A percentile compares a stretch with the other conserved stretches of the same genome.
phyloP scores from a whole-genome alignment of 2,113 vertebrate species.

The Ivindomyrus marchei region DNA sequence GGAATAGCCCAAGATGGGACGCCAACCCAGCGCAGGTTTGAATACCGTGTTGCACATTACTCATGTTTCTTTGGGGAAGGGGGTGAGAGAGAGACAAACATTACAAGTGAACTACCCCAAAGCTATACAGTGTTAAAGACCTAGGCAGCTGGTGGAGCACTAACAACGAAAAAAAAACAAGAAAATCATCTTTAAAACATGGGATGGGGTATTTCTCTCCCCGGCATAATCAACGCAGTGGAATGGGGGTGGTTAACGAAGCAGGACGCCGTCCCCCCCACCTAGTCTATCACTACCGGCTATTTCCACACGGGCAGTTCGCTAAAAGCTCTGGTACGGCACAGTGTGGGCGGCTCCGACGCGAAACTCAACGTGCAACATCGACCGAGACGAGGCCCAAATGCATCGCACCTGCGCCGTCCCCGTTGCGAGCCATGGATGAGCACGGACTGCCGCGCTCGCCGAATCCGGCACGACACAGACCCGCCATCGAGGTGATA shows the following conservation, averaged over 20 bases:
- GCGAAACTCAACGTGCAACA: not conserved
- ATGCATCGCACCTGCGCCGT: not conserved
- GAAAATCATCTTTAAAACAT: conserved; percentile 28
- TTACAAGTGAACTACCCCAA: conserved; percentile 24
- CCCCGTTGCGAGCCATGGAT: conserved; percentile 3
- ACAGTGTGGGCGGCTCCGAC: not conserved
- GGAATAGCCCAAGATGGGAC: not conserved
- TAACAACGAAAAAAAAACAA: conserved; percentile 30
- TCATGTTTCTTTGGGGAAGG: not conserved
- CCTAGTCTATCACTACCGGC: not conserved
- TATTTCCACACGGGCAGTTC: not conserved
- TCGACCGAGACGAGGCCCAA: not conserved
- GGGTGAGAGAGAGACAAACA: not conserved
- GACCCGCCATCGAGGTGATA: conserved; percentile 46
- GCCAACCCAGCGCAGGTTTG: not conserved
- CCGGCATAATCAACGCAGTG: conserved; percentile 37
- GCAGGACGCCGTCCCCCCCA: not conserved
- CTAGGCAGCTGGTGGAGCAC: conserved; percentile 25
- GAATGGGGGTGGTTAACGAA: not conserved
- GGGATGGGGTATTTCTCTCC: not conserved
- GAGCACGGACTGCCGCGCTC: conserved; percentile 59
- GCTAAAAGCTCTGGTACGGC: not conserved
- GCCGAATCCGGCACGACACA: conserved; percentile 71
- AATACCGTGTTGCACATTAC: not conserved
- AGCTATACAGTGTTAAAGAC: conserved; percentile 25